phyloP scores from a whole-genome alignment of 2,113 vertebrate species.

The Cephalopholis sonnerati region DNA sequence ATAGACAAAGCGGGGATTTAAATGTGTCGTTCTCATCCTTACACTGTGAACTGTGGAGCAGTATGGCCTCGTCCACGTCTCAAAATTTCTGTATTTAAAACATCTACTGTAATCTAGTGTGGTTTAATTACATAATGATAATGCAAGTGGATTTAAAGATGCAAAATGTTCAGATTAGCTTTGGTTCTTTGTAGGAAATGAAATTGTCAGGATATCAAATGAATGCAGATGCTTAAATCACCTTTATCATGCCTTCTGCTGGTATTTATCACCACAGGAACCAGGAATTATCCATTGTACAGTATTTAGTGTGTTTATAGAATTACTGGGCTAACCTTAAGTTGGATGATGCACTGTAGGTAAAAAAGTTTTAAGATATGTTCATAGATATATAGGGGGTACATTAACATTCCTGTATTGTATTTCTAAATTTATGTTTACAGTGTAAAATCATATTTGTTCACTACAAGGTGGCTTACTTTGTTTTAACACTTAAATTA shows the following conservation, averaged over 20 bases:
- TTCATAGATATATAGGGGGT: background rate
- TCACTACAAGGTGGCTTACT: background rate
- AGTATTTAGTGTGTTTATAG: background rate
- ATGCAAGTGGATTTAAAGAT: background rate
- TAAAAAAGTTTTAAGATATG: background rate
- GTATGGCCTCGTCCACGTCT: background rate
- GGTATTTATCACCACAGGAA: background rate
- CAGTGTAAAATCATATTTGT: conserved; percentile 16
- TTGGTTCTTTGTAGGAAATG: background rate
- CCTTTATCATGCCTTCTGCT: background rate
- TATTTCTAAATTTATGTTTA: conserved; percentile 24
- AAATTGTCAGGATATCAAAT: background rate
- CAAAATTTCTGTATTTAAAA: background rate
- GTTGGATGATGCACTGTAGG: background rate
- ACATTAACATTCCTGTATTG: conserved; percentile 17
- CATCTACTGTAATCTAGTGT: background rate
- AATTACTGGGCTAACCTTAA: background rate
- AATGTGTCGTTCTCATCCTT: background rate
- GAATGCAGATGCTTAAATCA: background rate
- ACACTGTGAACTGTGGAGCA: conserved; percentile 13
- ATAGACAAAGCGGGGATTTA: background rate
- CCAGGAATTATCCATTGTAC: background rate
- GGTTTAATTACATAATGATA: background rate
- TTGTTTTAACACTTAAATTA: background rate
- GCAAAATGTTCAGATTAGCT: background rate